Conservation (phyloP, 2,888 invertebrate genomes). For the Drosophila anomelani region DNA sequence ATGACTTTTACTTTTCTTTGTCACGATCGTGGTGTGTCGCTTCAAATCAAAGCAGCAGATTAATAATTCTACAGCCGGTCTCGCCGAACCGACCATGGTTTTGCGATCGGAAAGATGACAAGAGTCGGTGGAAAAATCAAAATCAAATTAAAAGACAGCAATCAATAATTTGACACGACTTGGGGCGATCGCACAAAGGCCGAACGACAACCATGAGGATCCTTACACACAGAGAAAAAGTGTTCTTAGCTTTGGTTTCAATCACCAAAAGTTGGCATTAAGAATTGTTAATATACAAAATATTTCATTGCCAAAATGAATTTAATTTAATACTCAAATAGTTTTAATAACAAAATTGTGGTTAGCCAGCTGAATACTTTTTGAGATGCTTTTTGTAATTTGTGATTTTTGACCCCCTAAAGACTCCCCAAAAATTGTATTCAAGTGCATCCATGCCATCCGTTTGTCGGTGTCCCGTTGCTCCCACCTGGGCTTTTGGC, state of each 20-base stretch:
- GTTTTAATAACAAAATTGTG: too few relatives aligned
- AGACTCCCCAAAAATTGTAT: background rate
- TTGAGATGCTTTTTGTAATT: too few relatives aligned
- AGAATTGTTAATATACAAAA: background rate
- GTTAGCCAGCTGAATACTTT: background rate
- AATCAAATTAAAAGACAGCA: constrained; percentile 72
- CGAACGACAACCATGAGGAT: constrained; percentile 26
- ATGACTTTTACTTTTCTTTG: constrained; percentile 78
- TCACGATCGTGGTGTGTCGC: constrained; percentile 62
- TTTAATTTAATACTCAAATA: background rate
- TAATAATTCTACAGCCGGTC: constrained; percentile 51
- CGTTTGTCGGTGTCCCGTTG: constrained; percentile 52
- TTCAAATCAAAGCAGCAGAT: constrained; percentile 74
- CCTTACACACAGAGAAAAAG: constrained; percentile 12
- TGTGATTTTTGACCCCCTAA: too few relatives aligned
- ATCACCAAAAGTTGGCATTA: too few relatives aligned
- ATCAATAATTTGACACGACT: constrained; percentile 72
- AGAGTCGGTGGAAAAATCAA: constrained; percentile 56
- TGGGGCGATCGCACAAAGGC: constrained; percentile 41
- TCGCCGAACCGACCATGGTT: constrained; percentile 38
- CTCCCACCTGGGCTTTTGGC: constrained; percentile 6
- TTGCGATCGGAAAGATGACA: constrained; percentile 69
- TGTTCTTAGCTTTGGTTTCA: background rate
- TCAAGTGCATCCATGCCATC: constrained; percentile 7
- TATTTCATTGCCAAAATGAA: background rate